A percentile compares a stretch with the other conserved stretches of the same genome.
Evolutionary conservation across 2,113 vertebrate species (phyloP).

Genomic region (Aleadryas rufinucha): DNA sequence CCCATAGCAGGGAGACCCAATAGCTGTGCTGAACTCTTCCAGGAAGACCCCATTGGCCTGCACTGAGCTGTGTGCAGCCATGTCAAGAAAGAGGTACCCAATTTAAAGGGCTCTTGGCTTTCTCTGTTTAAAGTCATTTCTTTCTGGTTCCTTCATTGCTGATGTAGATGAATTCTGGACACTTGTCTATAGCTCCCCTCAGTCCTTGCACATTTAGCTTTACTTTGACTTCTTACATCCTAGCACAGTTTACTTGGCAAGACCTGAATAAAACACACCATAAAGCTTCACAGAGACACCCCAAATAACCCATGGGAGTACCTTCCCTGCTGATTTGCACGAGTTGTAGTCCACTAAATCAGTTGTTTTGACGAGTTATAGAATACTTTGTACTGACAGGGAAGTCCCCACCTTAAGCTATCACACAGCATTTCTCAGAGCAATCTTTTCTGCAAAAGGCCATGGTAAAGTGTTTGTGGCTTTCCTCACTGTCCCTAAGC

Average conservation of each 20-base stretch:
- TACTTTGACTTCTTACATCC: neutral
- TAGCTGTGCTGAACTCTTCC: neutral
- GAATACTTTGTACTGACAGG: accelerated
- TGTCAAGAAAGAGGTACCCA: neutral
- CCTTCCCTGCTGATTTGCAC: neutral
- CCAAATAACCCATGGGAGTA: neutral
- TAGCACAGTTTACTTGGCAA: neutral
- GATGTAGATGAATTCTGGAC: neutral
- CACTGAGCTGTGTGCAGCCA: neutral
- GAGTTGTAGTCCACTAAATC: neutral
- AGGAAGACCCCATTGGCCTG: neutral
- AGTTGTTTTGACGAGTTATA: neutral
- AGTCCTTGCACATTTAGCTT: neutral
- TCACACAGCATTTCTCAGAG: neutral
- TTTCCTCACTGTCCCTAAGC: neutral
- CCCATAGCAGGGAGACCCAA: neutral
- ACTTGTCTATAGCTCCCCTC: neutral
- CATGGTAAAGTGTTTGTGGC: accelerated
- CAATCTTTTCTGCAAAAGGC: neutral
- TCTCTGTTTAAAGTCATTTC: neutral
- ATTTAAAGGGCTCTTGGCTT: neutral
- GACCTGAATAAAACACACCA: neutral
- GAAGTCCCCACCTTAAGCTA: neutral
- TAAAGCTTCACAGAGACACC: neutral
- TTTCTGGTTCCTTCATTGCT: neutral